Conservation (phyloP, 2,888 invertebrate genomes). For the Lithophane leautieri region DNA sequence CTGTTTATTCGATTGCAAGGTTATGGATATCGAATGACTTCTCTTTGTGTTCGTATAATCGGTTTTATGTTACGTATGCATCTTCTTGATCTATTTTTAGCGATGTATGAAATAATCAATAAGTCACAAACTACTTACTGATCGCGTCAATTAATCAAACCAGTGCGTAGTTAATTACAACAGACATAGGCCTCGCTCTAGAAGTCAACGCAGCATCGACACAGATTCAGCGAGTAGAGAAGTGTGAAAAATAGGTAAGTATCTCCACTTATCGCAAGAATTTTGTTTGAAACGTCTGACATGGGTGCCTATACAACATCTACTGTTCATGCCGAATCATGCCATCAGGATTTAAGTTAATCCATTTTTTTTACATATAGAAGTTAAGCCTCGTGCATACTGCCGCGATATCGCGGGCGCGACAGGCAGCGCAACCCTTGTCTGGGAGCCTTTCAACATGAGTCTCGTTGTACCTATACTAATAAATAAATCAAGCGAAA, state of each 20-base stretch:
- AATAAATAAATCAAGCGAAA: conserved; percentile 37
- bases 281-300: not conserved
- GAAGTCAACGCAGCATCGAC: not conserved
- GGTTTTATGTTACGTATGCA: conserved; percentile 1
- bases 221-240: conserved; percentile 3
- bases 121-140: not conserved
- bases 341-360: not conserved
- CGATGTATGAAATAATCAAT: conserved; percentile 2
- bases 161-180: conserved; percentile 18
- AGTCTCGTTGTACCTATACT: not conserved
- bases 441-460: not conserved
- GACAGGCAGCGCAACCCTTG: no score
- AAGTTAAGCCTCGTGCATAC: no score
- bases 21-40: not conserved
- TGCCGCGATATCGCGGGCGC: no score
- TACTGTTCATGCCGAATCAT: no score
- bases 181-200: conserved; percentile 22
- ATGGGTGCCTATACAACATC: not conserved
- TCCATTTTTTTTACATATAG: not conserved
- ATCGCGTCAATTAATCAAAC: conserved; percentile 15
- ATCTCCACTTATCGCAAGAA: not conserved
- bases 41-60: not conserved
- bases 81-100: not conserved
- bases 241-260: not conserved
- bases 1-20: not conserved